These are phyloP conservation scores for Micronycteris hirsuta DNA, from an alignment of 2,113 vertebrate species.

Conservation along the genomic window DNA sequence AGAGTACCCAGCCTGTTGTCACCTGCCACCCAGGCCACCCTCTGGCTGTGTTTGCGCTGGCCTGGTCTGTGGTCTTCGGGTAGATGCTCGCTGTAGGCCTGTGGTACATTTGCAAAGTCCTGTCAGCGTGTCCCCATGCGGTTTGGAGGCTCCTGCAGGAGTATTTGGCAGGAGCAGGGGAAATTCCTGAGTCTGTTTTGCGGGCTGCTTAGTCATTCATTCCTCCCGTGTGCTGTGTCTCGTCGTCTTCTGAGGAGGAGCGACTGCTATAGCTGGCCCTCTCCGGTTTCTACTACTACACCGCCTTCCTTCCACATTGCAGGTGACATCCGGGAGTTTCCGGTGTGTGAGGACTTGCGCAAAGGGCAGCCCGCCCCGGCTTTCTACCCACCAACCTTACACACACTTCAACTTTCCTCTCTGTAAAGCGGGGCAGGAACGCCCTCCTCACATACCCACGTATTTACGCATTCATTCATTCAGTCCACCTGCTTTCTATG, in stretches of 20 bases:
- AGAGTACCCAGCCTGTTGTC: rapidly evolving
- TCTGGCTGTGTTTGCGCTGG: rapidly evolving
- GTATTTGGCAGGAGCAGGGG: background rate
- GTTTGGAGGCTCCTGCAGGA: rapidly evolving
- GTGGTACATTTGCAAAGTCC: background rate
- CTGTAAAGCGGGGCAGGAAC: rapidly evolving
- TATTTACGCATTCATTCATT: background rate
- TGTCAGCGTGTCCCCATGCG: rapidly evolving
- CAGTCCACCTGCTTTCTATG: background rate
- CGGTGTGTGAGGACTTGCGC: background rate
- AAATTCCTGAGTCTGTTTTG: background rate
- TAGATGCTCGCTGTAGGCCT: background rate
- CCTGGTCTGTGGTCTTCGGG: background rate
- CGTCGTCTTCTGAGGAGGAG: background rate
- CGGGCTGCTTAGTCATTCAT: background rate
- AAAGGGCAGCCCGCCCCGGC: background rate
- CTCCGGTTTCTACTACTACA: background rate
- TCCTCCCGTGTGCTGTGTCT: background rate
- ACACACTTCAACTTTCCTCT: rapidly evolving
- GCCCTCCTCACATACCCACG: background rate
- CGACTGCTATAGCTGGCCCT: rapidly evolving
- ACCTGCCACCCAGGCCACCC: background rate
- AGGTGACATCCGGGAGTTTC: rapidly evolving
- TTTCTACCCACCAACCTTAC: rapidly evolving
- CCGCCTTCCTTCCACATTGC: background rate